Evolutionary conservation across 1,140 invertebrate genomes (phyloP).

Genomic region (Ostrea denselamellosa): DNA sequence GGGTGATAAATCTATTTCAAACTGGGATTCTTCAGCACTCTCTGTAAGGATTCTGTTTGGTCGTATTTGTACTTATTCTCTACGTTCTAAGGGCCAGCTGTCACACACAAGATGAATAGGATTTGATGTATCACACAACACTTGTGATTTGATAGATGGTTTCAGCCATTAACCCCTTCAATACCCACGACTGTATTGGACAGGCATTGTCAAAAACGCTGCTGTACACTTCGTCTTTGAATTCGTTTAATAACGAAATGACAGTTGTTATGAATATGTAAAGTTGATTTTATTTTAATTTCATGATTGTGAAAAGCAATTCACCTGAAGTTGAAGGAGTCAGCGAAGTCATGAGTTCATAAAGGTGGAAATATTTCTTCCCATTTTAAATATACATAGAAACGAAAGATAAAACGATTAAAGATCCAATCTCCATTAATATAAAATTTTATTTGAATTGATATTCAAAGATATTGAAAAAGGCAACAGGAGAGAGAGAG

Average conservation of each 20-base stretch:
- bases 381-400: too few species aligned
- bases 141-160: constrained; percentile 35
- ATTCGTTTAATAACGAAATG: neutral
- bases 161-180: constrained; percentile 7
- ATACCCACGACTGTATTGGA: neutral
- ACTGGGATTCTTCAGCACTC: neutral
- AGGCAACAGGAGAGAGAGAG: too few species aligned
- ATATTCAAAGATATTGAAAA: too few species aligned
- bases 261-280: constrained; percentile 40
- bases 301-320: constrained; percentile 14
- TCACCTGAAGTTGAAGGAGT: constrained; percentile 7
- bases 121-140: constrained; percentile 29
- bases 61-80: neutral
- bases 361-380: neutral
- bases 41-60: neutral
- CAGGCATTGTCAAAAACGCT: neutral
- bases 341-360: neutral
- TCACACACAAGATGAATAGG: constrained; percentile 21
- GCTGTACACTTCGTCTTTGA: neutral
- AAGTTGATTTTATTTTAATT: constrained; percentile 30
- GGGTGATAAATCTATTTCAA: neutral
- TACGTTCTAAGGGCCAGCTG: neutral
- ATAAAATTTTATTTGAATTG: too few species aligned
- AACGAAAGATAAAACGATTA: too few species aligned
- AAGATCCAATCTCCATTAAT: too few species aligned